Percentiles rank a stretch among this genome's conserved stretches.
Conservation (phyloP, 2,113 vertebrate species). For the Melospiza melodia region DNA sequence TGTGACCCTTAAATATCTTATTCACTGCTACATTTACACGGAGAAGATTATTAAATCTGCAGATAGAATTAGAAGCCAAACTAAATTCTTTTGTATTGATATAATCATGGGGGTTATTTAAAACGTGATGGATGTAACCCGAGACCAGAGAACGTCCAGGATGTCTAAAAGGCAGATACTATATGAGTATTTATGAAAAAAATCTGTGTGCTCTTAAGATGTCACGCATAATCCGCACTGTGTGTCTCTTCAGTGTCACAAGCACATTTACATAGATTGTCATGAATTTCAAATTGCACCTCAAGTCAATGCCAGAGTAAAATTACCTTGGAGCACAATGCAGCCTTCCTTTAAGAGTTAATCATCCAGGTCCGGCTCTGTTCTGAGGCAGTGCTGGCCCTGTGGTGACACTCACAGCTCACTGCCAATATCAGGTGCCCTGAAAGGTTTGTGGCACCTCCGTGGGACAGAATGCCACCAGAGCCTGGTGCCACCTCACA, state of each 20-base stretch:
- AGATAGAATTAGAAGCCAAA: constrained; percentile 66
- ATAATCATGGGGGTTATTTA: constrained; percentile 28
- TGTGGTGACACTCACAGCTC: neutral
- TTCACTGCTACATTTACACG: constrained; percentile 55
- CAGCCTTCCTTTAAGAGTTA: constrained; percentile 47
- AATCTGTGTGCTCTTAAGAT: constrained; percentile 77
- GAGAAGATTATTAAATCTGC: constrained; percentile 64
- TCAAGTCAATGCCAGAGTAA: constrained; percentile 71
- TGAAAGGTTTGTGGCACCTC: fast-evolving
- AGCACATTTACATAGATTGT: constrained; percentile 79
- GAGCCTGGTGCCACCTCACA: neutral
- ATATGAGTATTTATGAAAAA: constrained; percentile 73
- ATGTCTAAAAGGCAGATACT: constrained; percentile 70
- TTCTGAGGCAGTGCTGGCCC: neutral
- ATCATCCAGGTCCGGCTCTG: neutral
- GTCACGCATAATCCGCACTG: constrained; percentile 74
- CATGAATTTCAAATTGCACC: constrained; percentile 77
- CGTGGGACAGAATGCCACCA: neutral
- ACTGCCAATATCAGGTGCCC: fast-evolving
- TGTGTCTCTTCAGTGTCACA: constrained; percentile 78
- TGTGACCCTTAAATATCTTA: constrained; percentile 5
- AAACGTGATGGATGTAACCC: constrained; percentile 36
- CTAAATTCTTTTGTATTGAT: constrained; percentile 47
- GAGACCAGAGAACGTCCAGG: constrained; percentile 29
- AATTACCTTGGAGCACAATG: constrained; percentile 62